Evolutionary conservation across 2,888 invertebrate genomes (phyloP).

Genomic region (Tachina grossa): DNA sequence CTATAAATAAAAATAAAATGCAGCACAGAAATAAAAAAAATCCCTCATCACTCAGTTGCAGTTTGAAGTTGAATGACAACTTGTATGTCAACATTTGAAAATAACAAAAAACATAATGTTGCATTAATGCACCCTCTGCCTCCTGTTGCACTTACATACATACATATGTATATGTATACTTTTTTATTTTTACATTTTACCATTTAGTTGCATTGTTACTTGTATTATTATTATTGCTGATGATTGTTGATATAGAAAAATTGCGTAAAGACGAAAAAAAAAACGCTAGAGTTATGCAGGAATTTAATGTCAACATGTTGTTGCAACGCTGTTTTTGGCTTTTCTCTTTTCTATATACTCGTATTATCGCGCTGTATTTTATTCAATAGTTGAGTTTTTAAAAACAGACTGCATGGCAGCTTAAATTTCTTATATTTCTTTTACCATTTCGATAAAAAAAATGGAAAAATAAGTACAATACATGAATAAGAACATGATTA

Average conservation of each 20-base stretch:
- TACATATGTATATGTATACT: no score
- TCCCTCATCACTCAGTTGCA: slow-evolving; percentile 57
- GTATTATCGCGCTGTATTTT: slow-evolving; percentile 12
- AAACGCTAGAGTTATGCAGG: slow-evolving; percentile 48
- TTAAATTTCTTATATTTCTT: slow-evolving; percentile 37
- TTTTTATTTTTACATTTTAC: slow-evolving; percentile 20
- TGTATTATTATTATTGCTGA: slow-evolving; percentile 50
- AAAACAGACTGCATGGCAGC: slow-evolving; percentile 63
- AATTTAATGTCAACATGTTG: slow-evolving; percentile 69
- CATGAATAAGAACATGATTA: slow-evolving; percentile 48
- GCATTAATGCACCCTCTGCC: slow-evolving; percentile 69
- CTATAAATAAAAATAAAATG: not conserved
- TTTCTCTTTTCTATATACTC: slow-evolving; percentile 33
- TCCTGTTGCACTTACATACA: not conserved
- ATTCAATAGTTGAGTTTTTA: slow-evolving; percentile 39
- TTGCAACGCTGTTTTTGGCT: slow-evolving; percentile 43
- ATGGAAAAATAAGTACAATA: not conserved
- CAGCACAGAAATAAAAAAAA: not conserved
- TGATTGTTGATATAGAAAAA: slow-evolving; percentile 46
- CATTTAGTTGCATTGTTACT: slow-evolving; percentile 57
- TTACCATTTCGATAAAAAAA: slow-evolving; percentile 39
- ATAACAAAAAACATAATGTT: slow-evolving; percentile 46
- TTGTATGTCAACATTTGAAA: slow-evolving; percentile 72
- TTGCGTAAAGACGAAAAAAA: not conserved
- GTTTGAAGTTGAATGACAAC: slow-evolving; percentile 71